Conservation (phyloP, 2,888 invertebrate species). For the Eupithecia pulchellata region DNA sequence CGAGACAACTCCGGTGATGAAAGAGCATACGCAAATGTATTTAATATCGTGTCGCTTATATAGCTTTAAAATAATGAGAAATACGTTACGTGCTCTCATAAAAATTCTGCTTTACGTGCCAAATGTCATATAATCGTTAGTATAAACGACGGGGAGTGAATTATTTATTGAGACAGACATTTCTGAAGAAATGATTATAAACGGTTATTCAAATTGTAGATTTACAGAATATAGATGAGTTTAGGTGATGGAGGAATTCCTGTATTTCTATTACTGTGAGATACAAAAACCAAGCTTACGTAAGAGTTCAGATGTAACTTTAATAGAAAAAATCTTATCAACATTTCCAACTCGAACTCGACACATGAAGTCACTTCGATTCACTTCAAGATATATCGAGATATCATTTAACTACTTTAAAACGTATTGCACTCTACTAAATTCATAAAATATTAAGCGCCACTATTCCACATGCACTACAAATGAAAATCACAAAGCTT, state of each 20-base stretch:
- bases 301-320: neutral
- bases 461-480: constrained; percentile 26
- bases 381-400: neutral
- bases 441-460: constrained; percentile 7
- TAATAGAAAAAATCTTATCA: too few relatives aligned
- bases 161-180: constrained; percentile 14
- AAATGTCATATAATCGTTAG: constrained; percentile 21
- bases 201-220: neutral
- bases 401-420: neutral
- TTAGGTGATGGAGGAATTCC: neutral
- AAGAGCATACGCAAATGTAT: constrained; percentile 61
- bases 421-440: neutral
- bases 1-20: constrained; percentile 58
- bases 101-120: constrained; percentile 22
- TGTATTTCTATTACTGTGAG: neutral
- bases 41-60: constrained; percentile 54
- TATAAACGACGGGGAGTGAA: constrained; percentile 14
- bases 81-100: constrained; percentile 30
- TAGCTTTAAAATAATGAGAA: constrained; percentile 32
- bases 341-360: too few relatives aligned
- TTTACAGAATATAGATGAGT: neutral
- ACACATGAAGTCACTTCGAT: neutral
- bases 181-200: constrained; percentile 8
- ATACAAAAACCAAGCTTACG: constrained; percentile 4
- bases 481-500: constrained; percentile 10